Evolutionary conservation across 2,888 invertebrate genomes (phyloP), one percentile per base, ranked within the genome.

Genomic region (Aphidius colemani): DNA sequence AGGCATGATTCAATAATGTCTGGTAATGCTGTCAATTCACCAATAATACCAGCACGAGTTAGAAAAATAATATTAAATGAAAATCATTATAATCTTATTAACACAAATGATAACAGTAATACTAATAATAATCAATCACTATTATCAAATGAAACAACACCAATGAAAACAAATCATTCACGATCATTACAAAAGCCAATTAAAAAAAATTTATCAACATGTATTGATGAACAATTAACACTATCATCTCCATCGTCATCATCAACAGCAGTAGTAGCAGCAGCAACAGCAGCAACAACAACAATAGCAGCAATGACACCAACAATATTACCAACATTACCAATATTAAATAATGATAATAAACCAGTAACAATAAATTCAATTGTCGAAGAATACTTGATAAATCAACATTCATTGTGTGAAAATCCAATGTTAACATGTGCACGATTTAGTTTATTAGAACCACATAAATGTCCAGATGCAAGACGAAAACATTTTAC

Each of bases 381-480:
- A 51, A 97, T 99, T 76, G 94, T 98, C 69, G 96, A 95, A 0
- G 97, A 98, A 83, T 98, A 98, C 84, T 86, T 98, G 60, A 92
- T 96, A 73, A 96, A 96, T 84, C 98, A 99, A 83, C 99, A 99
- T 84, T 92, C 97, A 10, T 85, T 95, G 7, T 99, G 99, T 85
- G 94, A 94, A 84, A 96, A 98, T 83, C 99, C 99, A 0, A 96
- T 99, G 85, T 93, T 94, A 44, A 97, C 96, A 0, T 98, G 98
- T 83, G 98, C 98, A 0, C 95, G 95, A 78, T 98, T 98, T 79
- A 95, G 96, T 80, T 85, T 98, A 46, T 95, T 95, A 77, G 87
- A 89, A 70, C 97, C 97, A 0, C 98, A 98, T 85, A 93, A 95
- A 76, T 99, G 98, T 83, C 98, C 98, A 1, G 95, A 95, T 83